A percentile compares a stretch with the other conserved stretches of the same genome.
Conservation (phyloP, 1,140 invertebrate genomes). For the Cydia fagiglandana region DNA sequence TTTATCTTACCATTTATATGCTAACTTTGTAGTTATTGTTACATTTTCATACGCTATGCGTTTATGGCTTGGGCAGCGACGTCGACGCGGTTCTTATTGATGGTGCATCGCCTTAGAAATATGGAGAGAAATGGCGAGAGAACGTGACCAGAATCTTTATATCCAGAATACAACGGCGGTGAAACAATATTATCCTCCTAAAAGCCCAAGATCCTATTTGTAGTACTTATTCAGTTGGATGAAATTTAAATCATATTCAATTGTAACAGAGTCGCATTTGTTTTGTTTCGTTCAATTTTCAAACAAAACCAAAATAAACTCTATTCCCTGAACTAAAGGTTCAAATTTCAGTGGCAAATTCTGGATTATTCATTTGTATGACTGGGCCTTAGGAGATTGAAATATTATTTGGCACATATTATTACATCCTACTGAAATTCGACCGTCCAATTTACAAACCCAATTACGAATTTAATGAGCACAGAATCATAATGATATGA, state of each 20-base stretch:
- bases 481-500: neutral
- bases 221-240: too few relatives aligned
- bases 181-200: conserved; percentile 30
- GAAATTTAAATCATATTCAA: too few relatives aligned
- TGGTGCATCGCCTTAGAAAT: conserved; percentile 64
- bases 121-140: conserved; percentile 57
- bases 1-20: neutral
- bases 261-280: too few relatives aligned
- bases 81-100: conserved; percentile 50
- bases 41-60: neutral
- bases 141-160: conserved; percentile 55
- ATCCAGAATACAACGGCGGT: conserved; percentile 37
- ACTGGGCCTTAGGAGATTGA: too few relatives aligned
- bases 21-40: neutral
- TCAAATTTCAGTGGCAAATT: too few relatives aligned
- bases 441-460: neutral
- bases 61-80: neutral
- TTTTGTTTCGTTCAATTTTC: too few relatives aligned
- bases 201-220: too few relatives aligned
- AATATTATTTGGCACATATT: conserved; percentile 2
- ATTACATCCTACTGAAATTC: neutral
- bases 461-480: conserved; percentile 11
- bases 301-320: too few relatives aligned
- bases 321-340: too few relatives aligned
- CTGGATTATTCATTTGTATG: too few relatives aligned